Evolutionary conservation across 1,140 invertebrate genomes (phyloP), one percentile per base, ranked within the genome.

Genomic region (Glossosoma conforme): DNA sequence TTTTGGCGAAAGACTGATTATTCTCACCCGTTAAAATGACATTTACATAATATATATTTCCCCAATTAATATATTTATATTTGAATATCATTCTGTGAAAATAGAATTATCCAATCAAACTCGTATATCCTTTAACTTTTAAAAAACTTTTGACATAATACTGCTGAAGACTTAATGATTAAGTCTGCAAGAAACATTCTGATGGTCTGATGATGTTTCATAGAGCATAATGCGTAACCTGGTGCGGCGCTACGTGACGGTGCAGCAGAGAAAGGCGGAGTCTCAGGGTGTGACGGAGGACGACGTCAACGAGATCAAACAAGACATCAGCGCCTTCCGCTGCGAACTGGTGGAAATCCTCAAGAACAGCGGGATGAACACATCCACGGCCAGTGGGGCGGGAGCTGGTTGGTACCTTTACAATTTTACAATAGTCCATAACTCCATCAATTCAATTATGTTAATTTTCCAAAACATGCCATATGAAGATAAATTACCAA

Each of bases 221-320:
- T 68, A 95, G 84, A 87, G 83, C 61, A 96, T 98, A 53, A 97
- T 98, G 89, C 77, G 91, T 32, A 95, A 97, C 73, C 76, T 98
- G 59, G 93, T 98, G 11, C 81, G 93, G 37, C 81, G 91, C 4
- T 98, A 98, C 75, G 91, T 98, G 45, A 97, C 94, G 19, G 89
- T 93, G 36, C 91, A 96, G 68, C 93, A 97, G 70, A 75, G 93
- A 28, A 93, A 92, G 65, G 90, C 91, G 0, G 92, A 96, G 62
- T 87, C 88, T 62, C 89, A 95, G 69, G 93, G 93, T n/a, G 94
- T 98, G 5, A 97, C 93, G 0, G 94, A 97, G 72, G 95, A 98
- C 65, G 95, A 98, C 72, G 90, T 98, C 21, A 98, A 97, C 70
- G 95, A 99, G 77, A 97, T 98, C 52, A 98, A 98, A 71, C 94